Evolutionary conservation across 2,113 vertebrate species (phyloP).

Genomic region (Cnemophilus loriae): DNA sequence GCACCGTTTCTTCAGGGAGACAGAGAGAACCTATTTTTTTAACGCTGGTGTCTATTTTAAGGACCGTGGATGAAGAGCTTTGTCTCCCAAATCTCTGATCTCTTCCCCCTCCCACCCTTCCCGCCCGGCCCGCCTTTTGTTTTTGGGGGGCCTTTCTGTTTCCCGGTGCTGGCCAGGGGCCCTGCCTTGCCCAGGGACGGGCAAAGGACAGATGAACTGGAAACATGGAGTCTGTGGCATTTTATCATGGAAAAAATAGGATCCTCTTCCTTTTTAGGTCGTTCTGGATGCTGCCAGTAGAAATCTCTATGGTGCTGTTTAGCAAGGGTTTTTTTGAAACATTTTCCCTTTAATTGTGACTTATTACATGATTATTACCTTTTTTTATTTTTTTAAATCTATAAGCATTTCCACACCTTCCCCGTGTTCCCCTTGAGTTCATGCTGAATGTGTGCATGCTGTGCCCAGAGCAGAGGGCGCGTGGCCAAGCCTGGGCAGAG

Average conservation of each 20-base stretch:
- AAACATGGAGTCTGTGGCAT: not conserved
- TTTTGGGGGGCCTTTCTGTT: not conserved
- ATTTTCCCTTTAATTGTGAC: not conserved
- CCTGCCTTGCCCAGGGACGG: not conserved
- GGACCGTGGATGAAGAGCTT: not conserved
- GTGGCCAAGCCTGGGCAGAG: not conserved
- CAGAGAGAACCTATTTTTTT: not conserved
- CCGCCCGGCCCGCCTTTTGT: fast-evolving
- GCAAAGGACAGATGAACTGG: not conserved
- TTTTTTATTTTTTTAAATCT: not conserved
- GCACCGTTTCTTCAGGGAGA: not conserved
- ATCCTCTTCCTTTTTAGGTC: not conserved
- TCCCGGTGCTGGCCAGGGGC: not conserved
- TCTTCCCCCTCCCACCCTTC: fast-evolving
- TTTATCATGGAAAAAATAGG: not conserved
- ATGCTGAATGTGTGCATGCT: not conserved
- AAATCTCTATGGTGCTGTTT: slow-evolving; percentile 51
- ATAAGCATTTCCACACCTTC: not conserved
- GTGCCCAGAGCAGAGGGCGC: not conserved
- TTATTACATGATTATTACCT: not conserved
- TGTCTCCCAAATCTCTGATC: not conserved
- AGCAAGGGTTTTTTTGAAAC: not conserved
- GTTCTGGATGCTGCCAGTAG: slow-evolving; percentile 36
- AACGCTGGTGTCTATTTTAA: not conserved
- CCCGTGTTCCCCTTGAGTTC: not conserved